Base-by-base conservation (phyloP, 2,797 vertebrate species). In the Amniataba percoides region DNA sequence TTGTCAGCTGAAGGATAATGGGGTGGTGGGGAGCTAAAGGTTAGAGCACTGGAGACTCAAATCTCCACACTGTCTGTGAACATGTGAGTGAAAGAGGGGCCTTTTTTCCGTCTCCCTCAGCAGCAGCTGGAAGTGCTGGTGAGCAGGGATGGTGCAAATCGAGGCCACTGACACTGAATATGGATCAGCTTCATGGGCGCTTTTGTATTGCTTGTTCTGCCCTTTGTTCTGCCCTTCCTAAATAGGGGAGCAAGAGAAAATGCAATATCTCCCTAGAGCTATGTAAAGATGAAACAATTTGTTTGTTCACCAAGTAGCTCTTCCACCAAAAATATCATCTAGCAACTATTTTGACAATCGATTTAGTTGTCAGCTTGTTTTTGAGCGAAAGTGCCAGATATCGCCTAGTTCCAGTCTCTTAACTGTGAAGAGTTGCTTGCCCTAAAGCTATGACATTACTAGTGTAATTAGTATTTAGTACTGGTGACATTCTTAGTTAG, bases 151-250 rank as follows among this genome's bases (percentile, higher is more conserved):
- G 61, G 16, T 48, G 75, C 39, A 68, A 43, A 82, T 39, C 63
- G 73, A 87, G 39, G 71, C 40, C 53, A 56, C 65, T 55, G 65
- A 76, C 53, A 58, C 71, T 82, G 78, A 88, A 86, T 88, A 83
- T 89, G 64, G 64, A 77, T 85, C 72, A 78, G 55, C 46, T 76
- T 31, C 70, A 81, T 69, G 58, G 62, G 45, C 6, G 27, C 60
- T 77, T 80, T 66, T 81, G 64, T 78, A 5, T 45, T 21, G 51
- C 57, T 88, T 86, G 71, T 81, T 76, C 77, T 80, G 80, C 23
- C 14, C 7, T 65, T 88, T 86, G 71, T 81, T 76, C 77, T 80
- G 80, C 23, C 14, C 7, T 65, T 70, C 27, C 48, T 64, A 34
- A 77, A 63, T 16, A 82, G 34, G 34, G 19, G 8, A 43, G 46